Percentiles rank a stretch among this genome's conserved stretches.
These are phyloP conservation scores for Rhadinocentrus ornatus DNA, from an alignment of 2,797 vertebrate genomes.

Conservation along the genomic window DNA sequence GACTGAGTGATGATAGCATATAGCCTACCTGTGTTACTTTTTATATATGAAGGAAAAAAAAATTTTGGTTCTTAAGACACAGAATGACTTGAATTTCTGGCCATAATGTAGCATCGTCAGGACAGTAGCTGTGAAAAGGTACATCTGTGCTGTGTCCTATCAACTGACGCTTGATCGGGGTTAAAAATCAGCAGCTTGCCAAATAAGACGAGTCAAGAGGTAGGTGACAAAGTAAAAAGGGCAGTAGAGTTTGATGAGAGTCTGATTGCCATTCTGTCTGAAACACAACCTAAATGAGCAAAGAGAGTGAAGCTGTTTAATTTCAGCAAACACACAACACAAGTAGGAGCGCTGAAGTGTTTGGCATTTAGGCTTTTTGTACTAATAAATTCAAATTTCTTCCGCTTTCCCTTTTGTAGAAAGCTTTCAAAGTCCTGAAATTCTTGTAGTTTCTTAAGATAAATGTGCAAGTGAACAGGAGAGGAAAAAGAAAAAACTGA, in stretches of 20 bases:
- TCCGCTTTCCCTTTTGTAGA: neutral
- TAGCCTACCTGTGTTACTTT: constrained; percentile 44
- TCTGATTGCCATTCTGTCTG: constrained; percentile 55
- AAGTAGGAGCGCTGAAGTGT: constrained; percentile 16
- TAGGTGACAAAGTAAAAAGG: constrained; percentile 49
- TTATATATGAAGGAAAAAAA: constrained; percentile 10
- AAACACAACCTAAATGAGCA: constrained; percentile 53
- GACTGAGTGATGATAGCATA: constrained; percentile 42
- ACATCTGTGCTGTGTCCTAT: constrained; percentile 31
- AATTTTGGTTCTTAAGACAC: neutral
- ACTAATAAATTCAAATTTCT: neutral
- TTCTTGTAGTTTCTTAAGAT: neutral
- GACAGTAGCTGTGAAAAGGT: constrained; percentile 31
- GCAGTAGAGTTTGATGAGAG: constrained; percentile 56
- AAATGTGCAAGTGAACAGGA: constrained; percentile 1
- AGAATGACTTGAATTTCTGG: constrained; percentile 19
- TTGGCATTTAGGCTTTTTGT: constrained; percentile 30
- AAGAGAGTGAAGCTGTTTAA: constrained; percentile 23
- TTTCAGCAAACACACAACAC: constrained; percentile 9
- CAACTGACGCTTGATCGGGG: constrained; percentile 48
- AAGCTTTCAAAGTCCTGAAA: neutral
- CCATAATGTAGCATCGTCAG: constrained; percentile 30
- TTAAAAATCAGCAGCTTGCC: constrained; percentile 47
- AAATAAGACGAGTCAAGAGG: constrained; percentile 50
- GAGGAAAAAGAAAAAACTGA: constrained; percentile 34